phyloP scores from a whole-genome alignment of 2,888 invertebrate genomes.

The Aleiodes testaceus region DNA sequence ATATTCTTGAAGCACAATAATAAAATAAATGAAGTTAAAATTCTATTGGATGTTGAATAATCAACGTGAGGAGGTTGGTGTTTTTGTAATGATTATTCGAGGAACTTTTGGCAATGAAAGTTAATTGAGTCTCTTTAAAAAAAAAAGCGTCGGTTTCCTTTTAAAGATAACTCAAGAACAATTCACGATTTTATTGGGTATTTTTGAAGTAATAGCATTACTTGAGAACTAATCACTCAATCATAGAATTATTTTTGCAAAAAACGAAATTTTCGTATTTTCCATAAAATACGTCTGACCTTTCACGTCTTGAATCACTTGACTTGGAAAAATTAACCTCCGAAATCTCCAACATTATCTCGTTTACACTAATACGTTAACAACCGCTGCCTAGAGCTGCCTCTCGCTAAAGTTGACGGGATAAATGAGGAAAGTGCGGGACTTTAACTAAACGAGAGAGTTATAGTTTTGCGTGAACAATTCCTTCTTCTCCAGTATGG shows the following conservation, averaged over 20 bases:
- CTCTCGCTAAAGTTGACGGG: conserved; percentile 1
- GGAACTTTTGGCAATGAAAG: conserved; percentile 60
- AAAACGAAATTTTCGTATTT: neutral
- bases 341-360: conserved; percentile 46
- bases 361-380: conserved; percentile 52
- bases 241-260: too few relatives aligned
- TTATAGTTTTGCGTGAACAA: conserved; percentile 22
- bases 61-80: conserved; percentile 43
- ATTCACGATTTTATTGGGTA: neutral
- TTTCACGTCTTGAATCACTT: conserved; percentile 38
- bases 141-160: conserved; percentile 49
- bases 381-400: conserved; percentile 39
- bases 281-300: conserved; percentile 33
- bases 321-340: conserved; percentile 30
- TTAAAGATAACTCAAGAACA: conserved; percentile 7
- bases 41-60: conserved; percentile 47
- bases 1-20: neutral
- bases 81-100: conserved; percentile 57
- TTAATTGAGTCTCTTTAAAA: conserved; percentile 57
- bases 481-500: neutral
- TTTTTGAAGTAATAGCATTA: neutral
- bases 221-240: too few relatives aligned
- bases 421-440: conserved; percentile 4
- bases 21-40: neutral
- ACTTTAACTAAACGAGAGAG: conserved; percentile 20